A percentile compares a stretch with the other conserved stretches of the same genome.
phyloP scores from a whole-genome alignment of 2,888 invertebrate genomes.

The Seira sanloemensis region DNA sequence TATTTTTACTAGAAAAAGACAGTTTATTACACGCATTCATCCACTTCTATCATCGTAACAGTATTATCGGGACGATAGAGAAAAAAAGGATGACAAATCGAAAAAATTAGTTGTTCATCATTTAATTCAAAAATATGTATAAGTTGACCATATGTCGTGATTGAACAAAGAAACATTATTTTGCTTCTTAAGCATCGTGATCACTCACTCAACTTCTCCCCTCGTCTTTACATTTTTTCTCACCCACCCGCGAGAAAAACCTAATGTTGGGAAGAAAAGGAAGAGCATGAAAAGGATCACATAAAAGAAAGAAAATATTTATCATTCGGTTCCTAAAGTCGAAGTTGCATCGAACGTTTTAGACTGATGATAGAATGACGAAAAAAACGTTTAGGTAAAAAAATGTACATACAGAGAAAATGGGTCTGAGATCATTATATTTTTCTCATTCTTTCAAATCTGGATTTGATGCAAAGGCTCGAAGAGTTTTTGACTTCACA shows the following conservation, averaged over 20 bases:
- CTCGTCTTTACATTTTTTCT: constrained; percentile 52
- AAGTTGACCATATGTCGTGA: constrained; percentile 74
- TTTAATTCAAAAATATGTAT: constrained; percentile 48
- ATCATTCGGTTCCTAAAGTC: neutral
- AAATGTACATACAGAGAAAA: no score
- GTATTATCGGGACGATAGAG: constrained; percentile 1
- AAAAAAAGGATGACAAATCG: constrained; percentile 74
- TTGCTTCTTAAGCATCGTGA: constrained; percentile 73
- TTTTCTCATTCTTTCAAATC: no score
- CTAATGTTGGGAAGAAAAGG: neutral
- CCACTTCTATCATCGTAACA: neutral
- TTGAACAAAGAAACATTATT: constrained; percentile 67
- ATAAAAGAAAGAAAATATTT: neutral
- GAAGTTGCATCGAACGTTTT: neutral
- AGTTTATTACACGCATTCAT: constrained; percentile 21
- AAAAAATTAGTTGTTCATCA: constrained; percentile 72
- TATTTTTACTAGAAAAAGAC: neutral
- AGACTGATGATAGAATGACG: neutral
- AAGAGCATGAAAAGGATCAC: neutral
- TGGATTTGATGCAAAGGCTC: no score
- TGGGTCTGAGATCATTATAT: no score
- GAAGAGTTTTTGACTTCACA: no score
- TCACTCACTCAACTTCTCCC: constrained; percentile 66
- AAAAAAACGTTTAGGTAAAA: no score
- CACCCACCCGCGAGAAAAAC: constrained; percentile 6